Evolutionary conservation across 2,797 vertebrate genomes (phyloP).

Genomic region (Prionace glauca): DNA sequence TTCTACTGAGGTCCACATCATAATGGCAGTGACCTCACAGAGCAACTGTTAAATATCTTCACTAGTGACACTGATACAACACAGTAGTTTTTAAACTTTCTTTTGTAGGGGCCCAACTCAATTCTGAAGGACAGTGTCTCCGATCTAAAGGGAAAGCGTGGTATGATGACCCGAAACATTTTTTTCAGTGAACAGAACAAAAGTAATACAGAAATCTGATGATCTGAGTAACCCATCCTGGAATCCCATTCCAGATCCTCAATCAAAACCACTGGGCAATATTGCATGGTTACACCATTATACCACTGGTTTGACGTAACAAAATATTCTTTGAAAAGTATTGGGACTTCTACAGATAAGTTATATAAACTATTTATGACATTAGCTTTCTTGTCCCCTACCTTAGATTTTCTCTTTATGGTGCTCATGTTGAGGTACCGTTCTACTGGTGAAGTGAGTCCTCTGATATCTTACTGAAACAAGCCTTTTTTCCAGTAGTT

Average conservation of each 20-base stretch:
- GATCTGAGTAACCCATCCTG: not conserved
- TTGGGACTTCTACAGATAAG: not conserved
- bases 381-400: not conserved
- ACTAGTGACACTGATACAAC: not conserved
- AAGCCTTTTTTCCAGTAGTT: not conserved
- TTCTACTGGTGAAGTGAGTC: no score
- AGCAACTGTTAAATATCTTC: constrained; percentile 5
- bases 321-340: not conserved
- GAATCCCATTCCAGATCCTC: not conserved
- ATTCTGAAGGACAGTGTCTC: constrained; percentile 29
- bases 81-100: not conserved
- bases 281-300: not conserved
- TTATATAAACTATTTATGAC: not conserved
- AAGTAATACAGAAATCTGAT: not conserved
- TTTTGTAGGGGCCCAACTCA: not conserved
- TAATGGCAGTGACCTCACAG: constrained; percentile 22
- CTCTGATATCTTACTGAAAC: not conserved
- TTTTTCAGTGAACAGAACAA: not conserved
- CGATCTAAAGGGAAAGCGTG: not conserved
- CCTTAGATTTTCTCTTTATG: not conserved
- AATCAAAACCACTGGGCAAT: not conserved
- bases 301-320: not conserved
- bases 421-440: not conserved
- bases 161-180: not conserved
- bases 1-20: constrained; percentile 9